Percentiles rank a stretch among this genome's conserved stretches.
Conservation (phyloP, 2,797 vertebrate genomes). For the Bufotes viridis region DNA sequence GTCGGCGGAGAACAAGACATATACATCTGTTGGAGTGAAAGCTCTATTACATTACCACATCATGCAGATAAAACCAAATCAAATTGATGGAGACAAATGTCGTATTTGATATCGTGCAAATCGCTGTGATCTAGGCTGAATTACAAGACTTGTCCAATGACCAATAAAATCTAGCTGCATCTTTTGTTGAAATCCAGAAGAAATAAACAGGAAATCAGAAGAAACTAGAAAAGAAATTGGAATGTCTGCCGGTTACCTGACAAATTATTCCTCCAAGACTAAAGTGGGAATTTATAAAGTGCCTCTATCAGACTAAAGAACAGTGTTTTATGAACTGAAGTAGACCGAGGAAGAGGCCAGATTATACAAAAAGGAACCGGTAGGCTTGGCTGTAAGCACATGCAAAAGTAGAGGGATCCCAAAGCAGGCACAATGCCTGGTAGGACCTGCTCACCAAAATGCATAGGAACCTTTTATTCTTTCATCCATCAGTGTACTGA, state of each 20-base stretch:
- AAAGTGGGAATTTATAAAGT: background rate
- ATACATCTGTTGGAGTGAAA: slow-evolving; percentile 44
- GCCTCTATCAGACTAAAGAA: background rate
- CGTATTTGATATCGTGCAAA: slow-evolving; percentile 33
- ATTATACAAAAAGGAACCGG: background rate
- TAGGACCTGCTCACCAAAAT: too few species aligned
- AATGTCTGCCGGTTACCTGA: background rate
- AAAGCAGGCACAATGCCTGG: too few species aligned
- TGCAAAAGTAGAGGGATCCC: background rate
- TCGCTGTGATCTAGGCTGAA: slow-evolving; percentile 16
- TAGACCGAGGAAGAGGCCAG: background rate
- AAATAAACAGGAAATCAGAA: slow-evolving; percentile 1
- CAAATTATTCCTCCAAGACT: background rate
- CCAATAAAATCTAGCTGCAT: slow-evolving; percentile 23
- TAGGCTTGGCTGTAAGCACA: background rate
- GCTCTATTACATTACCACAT: slow-evolving; percentile 41
- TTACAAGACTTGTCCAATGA: slow-evolving; percentile 24
- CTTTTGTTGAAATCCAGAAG: background rate
- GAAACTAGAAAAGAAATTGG: background rate
- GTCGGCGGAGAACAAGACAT: slow-evolving; percentile 17
- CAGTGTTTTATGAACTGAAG: background rate
- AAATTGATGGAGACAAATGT: slow-evolving; percentile 49
- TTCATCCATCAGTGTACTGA: too few species aligned
- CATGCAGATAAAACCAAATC: slow-evolving; percentile 53
- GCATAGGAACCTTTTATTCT: too few species aligned